Base-by-base conservation (phyloP, 2,888 invertebrate genomes). In the Chrysina gloriosa region DNA sequence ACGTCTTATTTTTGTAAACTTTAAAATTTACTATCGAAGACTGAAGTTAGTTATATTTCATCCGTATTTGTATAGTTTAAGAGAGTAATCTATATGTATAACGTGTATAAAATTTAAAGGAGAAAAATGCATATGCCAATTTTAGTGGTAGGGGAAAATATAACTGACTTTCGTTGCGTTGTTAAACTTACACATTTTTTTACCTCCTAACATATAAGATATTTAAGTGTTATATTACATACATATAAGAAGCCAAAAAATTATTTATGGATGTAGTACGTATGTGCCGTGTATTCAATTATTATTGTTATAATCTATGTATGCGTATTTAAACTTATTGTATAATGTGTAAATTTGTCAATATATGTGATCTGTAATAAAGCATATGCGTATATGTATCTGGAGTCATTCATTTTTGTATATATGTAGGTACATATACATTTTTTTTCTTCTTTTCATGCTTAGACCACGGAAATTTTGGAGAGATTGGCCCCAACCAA, bases 361-460 rank as follows among this genome's bases (percentile, higher is more conserved):
- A 48, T 48, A 48, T 48, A 48, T 48, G 48, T 48, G 48, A 48
- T 48, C 23, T 47, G 23, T 48, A 48, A 48, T 48, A 48, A 48
- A 48, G 21, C 48, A 25, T 48, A 23, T 25, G 3, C 9, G n/a
- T 23, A 11, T 48, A 9, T 47, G 34, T 6, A 34, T 34, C 2
- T 34, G n/a, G n/a, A 34, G 9, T n/a, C 31, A 31, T 31, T 9
- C n/a, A n/a, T 5, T 36, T 11, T n/a, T 11, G n/a, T 36, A 7
- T n/a, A 11, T 36, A 36, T 36, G n/a, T 36, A 36, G n/a, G n/a
- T 2, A 1, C 9, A 9, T n/a, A n/a, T n/a, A n/a, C n/a, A n/a
- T n/a, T n/a, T n/a, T n/a, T n/a, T n/a, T n/a, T n/a, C n/a, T n/a
- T n/a, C n/a, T n/a, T n/a, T n/a, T n/a, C n/a, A n/a, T n/a, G n/a